Base-by-base conservation (phyloP, 2,888 invertebrate genomes). In the Malachius bipustulatus region DNA sequence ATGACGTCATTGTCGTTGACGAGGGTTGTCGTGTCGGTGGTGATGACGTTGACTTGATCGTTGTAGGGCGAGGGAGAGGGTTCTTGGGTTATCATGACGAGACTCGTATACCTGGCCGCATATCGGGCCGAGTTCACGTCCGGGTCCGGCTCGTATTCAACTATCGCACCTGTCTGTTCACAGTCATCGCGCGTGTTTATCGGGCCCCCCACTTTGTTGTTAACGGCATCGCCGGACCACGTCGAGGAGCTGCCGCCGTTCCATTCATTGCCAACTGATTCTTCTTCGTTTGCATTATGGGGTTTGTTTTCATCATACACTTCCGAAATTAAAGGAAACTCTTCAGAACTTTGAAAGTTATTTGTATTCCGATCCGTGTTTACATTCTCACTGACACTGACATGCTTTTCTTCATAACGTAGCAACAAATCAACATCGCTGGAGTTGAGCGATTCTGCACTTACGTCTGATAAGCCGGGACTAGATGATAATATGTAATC, bases 51-150 rank as follows among this genome's bases (percentile, higher is more conserved):
- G 54, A 82, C 81, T 60, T 69, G 69, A 36, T 43, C 37, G 19
- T 35, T 26, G 59, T 68, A 47, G 28, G 56, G 55, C 41, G 47
- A 30, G 35, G 34, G 24, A 37, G 41, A 39, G 35, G 49, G 57
- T 62, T 81, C 77, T 67, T 82, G 83, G 56, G 84, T 85, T 67
- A 87, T 87, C 83, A 85, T 84, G 64, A 87, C 82, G 70, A 85
- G 76, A 70, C 85, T 85, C 56, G 82, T 82, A 63, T 84, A 87
- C 60, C 81, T 80, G 64, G 77, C 74, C 46, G 68, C 70, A 53
- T 57, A 51, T 45, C 52, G 54, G 41, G 48, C 41, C 34, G 40
- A 39, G 45, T 47, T 39, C 35, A 44, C 44, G 43, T 49, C 50
- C 44, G 46, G 40, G 37, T 32, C 26, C 30, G 36, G 38, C 46